Percentiles rank a stretch among this genome's conserved stretches.
Conservation (phyloP, 2,797 vertebrate species). For the Pempheris klunzingeri region DNA sequence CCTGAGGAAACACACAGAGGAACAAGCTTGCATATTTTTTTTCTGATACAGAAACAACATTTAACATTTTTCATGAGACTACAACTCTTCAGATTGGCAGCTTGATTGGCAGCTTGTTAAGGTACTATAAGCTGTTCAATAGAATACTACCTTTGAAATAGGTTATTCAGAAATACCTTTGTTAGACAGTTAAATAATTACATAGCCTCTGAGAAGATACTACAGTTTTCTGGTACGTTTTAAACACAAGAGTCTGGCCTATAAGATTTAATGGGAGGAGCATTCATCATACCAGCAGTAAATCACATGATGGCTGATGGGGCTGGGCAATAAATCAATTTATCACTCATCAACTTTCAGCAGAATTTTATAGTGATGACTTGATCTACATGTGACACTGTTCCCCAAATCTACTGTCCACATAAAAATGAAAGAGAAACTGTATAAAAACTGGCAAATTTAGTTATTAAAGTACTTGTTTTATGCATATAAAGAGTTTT, state of each 20-base stretch:
- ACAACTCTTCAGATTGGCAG: not conserved
- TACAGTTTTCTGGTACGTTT: not conserved
- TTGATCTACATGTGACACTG: not conserved
- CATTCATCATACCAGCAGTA: not conserved
- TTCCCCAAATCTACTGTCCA: not conserved
- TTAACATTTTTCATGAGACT: not conserved
- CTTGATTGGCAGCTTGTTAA: not conserved
- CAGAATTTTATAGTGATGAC: not conserved
- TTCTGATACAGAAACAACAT: not conserved
- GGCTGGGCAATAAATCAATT: not conserved
- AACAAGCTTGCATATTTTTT: not conserved
- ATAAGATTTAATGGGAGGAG: not conserved
- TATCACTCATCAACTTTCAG: no score
- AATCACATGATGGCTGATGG: not conserved
- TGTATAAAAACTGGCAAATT: not conserved
- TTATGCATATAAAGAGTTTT: not conserved
- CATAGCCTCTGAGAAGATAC: not conserved
- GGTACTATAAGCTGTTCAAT: not conserved
- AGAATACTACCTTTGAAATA: not conserved
- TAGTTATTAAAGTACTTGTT: not conserved
- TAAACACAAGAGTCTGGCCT: not conserved
- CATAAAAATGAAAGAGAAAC: not conserved
- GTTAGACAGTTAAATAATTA: not conserved
- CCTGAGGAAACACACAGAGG: slow-evolving; percentile 78
- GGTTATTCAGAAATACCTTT: not conserved